Evolutionary conservation across 2,113 vertebrate species (phyloP).

Genomic region (Calyptommatus sinebrachiatus): DNA sequence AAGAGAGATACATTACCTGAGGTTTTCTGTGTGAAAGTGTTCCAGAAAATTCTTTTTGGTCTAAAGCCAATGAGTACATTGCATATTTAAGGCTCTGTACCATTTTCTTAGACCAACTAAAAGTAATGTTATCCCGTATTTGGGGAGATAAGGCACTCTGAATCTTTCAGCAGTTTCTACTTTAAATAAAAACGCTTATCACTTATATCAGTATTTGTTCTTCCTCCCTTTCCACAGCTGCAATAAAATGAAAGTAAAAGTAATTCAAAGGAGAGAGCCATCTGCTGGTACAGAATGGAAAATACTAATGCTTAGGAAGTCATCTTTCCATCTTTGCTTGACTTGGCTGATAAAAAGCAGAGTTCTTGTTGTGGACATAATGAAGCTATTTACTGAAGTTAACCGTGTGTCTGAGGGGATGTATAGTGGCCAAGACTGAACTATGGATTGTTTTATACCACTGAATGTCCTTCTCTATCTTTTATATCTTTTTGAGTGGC

Average conservation of each 20-base stretch:
- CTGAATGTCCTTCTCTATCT: too few species aligned
- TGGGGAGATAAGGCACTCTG: not conserved
- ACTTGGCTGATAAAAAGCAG: not conserved
- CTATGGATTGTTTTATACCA: too few species aligned
- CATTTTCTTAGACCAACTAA: not conserved
- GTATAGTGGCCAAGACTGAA: not conserved
- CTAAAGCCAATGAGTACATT: too few species aligned
- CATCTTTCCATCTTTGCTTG: not conserved
- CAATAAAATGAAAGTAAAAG: not conserved
- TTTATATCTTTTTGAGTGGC: too few species aligned
- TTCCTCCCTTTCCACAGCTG: not conserved
- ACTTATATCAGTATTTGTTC: not conserved
- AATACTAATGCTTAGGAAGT: not conserved
- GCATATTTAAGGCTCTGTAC: too few species aligned
- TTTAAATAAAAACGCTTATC: not conserved
- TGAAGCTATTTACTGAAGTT: not conserved
- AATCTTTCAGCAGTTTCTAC: not conserved
- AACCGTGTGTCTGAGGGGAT: not conserved
- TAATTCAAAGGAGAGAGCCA: not conserved
- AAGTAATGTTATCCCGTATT: not conserved
- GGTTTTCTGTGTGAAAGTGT: not conserved
- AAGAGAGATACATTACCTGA: not conserved
- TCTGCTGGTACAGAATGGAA: not conserved
- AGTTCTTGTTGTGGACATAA: not conserved
- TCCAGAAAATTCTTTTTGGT: too few species aligned